Evolutionary conservation across 2,888 invertebrate species (phyloP), one percentile per base, ranked within the genome.

Genomic region (Micoletzkya japonica): DNA sequence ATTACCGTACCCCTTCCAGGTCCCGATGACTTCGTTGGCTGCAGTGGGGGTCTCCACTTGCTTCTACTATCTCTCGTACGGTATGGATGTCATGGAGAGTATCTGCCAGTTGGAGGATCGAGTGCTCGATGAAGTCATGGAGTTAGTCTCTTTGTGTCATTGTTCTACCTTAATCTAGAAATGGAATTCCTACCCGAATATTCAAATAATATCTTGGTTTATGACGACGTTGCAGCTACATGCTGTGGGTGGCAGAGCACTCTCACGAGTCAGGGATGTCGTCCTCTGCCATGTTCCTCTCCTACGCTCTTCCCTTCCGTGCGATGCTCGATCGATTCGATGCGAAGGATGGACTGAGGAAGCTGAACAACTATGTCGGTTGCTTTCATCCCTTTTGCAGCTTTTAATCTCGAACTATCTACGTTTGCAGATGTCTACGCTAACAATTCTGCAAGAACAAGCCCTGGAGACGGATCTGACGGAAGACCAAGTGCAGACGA

Each of bases 221-320:
- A n/a, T n/a, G n/a, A n/a, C n/a, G n/a, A n/a, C n/a, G 34, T 70
- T 70, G 50, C 85, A 91, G 92, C 77, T 97, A 96, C 87, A 93
- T 93, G 0, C 88, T 97, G 3, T 97, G 96, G 95, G 89, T 97
- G 56, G 87, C 98, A 63, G 96, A 96, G 85, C 94, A 95, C 81
- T 94, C 95, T 0, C 94, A 95, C 87, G 95, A 95, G 88, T 96
- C 95, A 0, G 95, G 95, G n/a, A 90, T 95, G 73, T 95, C 95
- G 84, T 95, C 97, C 87, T 95, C 95, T 2, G 93, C 95, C 34
- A 95, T 96, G 94, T 98, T 98, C 88, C 95, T 98, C 86, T 93
- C 94, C 0, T 90, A 95, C 61, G 92, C 93, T 7, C 95, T 96
- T 87, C 92, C 93, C 79, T 69, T 69, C 36, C 26, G 92, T 80